Percentiles rank a stretch among this genome's conserved stretches.
These are phyloP conservation scores for Archocentrus centrarchus DNA, from an alignment of 2,113 vertebrate genomes.

Conservation along the genomic window DNA sequence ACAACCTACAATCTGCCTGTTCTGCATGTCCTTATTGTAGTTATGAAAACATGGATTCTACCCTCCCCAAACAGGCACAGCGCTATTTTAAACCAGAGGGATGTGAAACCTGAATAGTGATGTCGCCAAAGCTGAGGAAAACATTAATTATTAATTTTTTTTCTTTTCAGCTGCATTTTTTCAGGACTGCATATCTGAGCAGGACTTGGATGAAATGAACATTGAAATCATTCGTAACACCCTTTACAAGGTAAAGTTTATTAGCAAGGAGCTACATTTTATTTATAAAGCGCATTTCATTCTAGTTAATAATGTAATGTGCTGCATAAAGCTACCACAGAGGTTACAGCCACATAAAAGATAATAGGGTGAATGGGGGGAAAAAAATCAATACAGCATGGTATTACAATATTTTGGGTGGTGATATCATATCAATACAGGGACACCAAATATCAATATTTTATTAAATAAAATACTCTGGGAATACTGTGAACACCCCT, in stretches of 20 bases:
- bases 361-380: no score
- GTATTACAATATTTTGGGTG: no score
- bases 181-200: slow-evolving; percentile 99
- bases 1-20: no score
- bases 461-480: no score
- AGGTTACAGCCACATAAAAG: no score
- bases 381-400: no score
- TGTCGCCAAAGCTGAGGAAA: not conserved
- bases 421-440: no score
- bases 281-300: not conserved
- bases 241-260: slow-evolving; percentile 90
- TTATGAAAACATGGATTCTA: no score
- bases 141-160: not conserved
- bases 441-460: no score
- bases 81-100: not conserved
- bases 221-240: slow-evolving; percentile 99
- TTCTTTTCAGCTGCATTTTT: slow-evolving; percentile 91
- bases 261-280: not conserved
- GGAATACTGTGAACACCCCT: no score
- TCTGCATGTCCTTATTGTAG: no score
- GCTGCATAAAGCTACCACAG: not conserved
- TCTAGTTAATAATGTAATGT: not conserved
- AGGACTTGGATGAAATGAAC: slow-evolving; percentile 99
- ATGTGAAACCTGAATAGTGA: not conserved
- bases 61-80: no score